Evolutionary conservation across 2,888 invertebrate genomes (phyloP), one percentile per base, ranked within the genome.

Genomic region (Hecatera dysodea): DNA sequence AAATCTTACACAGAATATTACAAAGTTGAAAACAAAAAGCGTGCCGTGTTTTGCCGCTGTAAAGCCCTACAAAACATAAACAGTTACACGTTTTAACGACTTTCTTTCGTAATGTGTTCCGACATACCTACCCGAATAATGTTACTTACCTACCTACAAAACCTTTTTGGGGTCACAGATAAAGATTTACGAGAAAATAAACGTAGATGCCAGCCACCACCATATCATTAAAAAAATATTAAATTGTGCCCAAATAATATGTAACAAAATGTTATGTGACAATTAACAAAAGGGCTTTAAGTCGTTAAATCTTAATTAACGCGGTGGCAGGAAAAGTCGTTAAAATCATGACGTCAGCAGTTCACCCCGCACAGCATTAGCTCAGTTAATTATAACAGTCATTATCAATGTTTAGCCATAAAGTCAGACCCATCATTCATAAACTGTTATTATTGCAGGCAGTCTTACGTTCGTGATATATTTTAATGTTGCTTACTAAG

Each of bases 251-350:
- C 73, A 75, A 83, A 78, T 83, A 82, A 85, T 85, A 84, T 81
- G 84, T 78, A 87, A 86, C 86, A 87, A 90, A 90, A 88, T 82
- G 78, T 88, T 85, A 90, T 88, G 88, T 81, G 86, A 88, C 85
- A 87, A 87, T 90, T 85, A 88, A 88, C 88, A 86, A 89, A 92
- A 89, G 86, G 91, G 89, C 80, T 87, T 84, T 80, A 65, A 82
- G 89, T 89, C 92, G 89, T 91, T 92, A 92, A 92, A 92, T 92
- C 90, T 89, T 93, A 91, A 93, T 93, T 91, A 91, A 90, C 86
- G 84, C 82, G 74, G 84, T 88, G 86, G 87, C 86, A 84, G 87
- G 86, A 81, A 83, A 75, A 83, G 85, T 89, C 90, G 87, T 92
- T 90, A 90, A 86, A 86, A 73, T 80, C 64, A 78, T 93, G 90